phyloP scores from a whole-genome alignment of 1,140 invertebrate species.

The Ctenoplectra terminalis region DNA sequence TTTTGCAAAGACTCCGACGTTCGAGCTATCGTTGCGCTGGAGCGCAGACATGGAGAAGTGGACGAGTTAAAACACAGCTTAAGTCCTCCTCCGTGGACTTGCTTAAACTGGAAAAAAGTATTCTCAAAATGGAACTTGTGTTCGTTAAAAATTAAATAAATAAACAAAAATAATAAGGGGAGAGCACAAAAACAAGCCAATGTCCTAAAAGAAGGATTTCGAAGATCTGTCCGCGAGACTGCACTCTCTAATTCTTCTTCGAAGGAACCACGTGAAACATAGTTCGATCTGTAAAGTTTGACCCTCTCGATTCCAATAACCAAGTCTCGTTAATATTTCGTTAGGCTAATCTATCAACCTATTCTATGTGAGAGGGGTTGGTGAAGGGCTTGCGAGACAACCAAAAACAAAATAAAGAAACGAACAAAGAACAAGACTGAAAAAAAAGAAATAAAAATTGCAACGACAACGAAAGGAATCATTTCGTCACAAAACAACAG shows the following conservation, averaged over 20 bases:
- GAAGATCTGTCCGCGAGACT: slow-evolving; percentile 8
- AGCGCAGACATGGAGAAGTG: slow-evolving; percentile 50
- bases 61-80: neutral
- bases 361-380: slow-evolving; percentile 68
- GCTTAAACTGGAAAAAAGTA: neutral
- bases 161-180: neutral
- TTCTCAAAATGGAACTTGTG: neutral
- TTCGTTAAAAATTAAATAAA: neutral
- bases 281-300: slow-evolving; percentile 38
- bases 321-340: slow-evolving; percentile 58
- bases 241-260: neutral
- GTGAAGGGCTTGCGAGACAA: slow-evolving; percentile 62
- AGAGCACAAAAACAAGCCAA: slow-evolving; percentile 23
- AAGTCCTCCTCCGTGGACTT: neutral
- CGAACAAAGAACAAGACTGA: slow-evolving; percentile 1
- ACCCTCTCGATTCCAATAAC: slow-evolving; percentile 53
- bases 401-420: slow-evolving; percentile 36
- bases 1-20: slow-evolving; percentile 65
- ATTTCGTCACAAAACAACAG: slow-evolving; percentile 4
- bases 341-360: slow-evolving; percentile 66
- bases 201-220: slow-evolving; percentile 28
- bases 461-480: slow-evolving; percentile 2
- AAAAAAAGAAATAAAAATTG: slow-evolving; percentile 11
- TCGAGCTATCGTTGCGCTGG: slow-evolving; percentile 46
- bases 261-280: neutral